Base-by-base conservation (phyloP, 37 sponge, comb jelly and placozoan species). In the Dysidea cf. avara region DNA sequence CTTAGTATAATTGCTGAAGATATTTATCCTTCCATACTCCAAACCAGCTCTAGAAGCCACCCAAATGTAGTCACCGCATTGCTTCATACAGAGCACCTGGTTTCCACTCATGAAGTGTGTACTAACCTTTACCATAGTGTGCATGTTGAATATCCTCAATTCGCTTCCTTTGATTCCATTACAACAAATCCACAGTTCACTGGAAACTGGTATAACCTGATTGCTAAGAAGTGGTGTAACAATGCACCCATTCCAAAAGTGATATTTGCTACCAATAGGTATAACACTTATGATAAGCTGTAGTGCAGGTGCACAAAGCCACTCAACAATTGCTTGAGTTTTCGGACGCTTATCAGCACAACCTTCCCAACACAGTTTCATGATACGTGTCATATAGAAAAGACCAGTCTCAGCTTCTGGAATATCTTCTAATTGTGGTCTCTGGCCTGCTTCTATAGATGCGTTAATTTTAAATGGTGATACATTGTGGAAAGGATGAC, bases 301-400 rank as follows among this genome's bases (percentile, higher is more conserved):
- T 37, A 69, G 61, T 33, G 63, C 16, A 0, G 79, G 34, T 0
- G 25, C 46, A 29, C 60, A 69, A 22, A 89, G 31, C 9, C 65
- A 35, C 31, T 66, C 43, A 14, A 78, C 73, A 39, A 83, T 74
- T 4, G 59, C 65, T 39, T 61, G 38, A 16, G 86, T 74, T 3
- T 34, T 37, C 1, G 84, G 81, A 18, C 94, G 76, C n/a, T 80
- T 58, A 21, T 57, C 34, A 11, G 90, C 87, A 56, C 76, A 68
- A 24, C 83, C 82, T 37, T 82, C 78, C 94, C 94, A 93, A 39
- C 91, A 88, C 24, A 39, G 49, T 66, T n/a, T n/a, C n/a, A n/a
- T n/a, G n/a, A n/a, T n/a, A n/a, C n/a, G n/a, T n/a, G n/a, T n/a
- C n/a, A n/a, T 77, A 36, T 77, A 90, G 54, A 64, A 64, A 53